A percentile compares a stretch with the other conserved stretches of the same genome.
Evolutionary conservation across 2,888 invertebrate genomes (phyloP).

Genomic region (Thera britannica): DNA sequence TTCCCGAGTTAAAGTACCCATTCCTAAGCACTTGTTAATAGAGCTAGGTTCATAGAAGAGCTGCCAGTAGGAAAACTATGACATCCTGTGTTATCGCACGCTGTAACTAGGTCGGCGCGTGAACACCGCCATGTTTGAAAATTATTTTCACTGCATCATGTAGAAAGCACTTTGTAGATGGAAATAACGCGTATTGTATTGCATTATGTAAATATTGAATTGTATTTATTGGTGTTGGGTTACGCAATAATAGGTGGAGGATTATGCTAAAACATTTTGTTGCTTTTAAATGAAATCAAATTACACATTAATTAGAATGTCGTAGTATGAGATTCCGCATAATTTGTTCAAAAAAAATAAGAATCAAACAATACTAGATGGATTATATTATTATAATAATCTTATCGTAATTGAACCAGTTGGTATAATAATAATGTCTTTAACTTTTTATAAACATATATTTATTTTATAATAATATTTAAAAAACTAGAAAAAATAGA

Average conservation of each 20-base stretch:
- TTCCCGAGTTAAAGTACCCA: constrained; percentile 1
- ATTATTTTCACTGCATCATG: constrained; percentile 77
- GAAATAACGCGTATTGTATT: constrained; percentile 14
- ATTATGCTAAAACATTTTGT: neutral
- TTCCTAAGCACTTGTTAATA: neutral
- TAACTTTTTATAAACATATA: too few species aligned
- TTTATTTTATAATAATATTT: too few species aligned
- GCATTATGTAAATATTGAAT: constrained; percentile 7
- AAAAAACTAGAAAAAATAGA: too few species aligned
- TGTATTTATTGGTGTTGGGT: constrained; percentile 10
- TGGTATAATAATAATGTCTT: too few species aligned
- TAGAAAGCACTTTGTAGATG: constrained; percentile 27
- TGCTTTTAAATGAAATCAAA: neutral
- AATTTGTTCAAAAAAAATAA: too few species aligned
- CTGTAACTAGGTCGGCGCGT: constrained; percentile 71
- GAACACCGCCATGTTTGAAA: constrained; percentile 68
- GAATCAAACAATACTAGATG: too few species aligned
- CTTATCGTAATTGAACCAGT: too few species aligned
- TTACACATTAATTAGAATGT: too few species aligned
- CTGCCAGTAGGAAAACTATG: constrained; percentile 68
- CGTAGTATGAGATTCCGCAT: too few species aligned
- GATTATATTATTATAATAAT: too few species aligned
- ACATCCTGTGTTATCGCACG: constrained; percentile 79
- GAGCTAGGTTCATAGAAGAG: constrained; percentile 29
- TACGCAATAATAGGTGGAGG: neutral